Percentiles rank a stretch among this genome's conserved stretches.
Conservation (phyloP, 2,797 vertebrate genomes). For the Artibeus jamaicensis region DNA sequence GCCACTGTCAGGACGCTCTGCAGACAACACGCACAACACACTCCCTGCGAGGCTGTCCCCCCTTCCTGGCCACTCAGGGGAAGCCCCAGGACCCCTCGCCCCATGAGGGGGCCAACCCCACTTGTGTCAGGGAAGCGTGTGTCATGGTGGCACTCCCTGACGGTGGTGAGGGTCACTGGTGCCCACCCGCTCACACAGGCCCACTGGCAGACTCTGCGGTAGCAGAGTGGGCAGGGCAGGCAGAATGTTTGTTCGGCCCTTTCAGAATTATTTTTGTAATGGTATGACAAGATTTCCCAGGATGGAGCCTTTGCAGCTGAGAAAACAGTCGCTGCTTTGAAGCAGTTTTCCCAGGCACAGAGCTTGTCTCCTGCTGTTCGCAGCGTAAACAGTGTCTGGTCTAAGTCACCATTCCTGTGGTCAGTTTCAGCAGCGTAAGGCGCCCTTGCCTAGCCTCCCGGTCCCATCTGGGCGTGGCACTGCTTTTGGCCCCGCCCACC, state of each 20-base stretch:
- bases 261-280: slow-evolving; percentile 83
- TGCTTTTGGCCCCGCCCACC: fast-evolving
- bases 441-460: slow-evolving; percentile 53
- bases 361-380: slow-evolving; percentile 83
- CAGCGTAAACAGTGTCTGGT: slow-evolving; percentile 79
- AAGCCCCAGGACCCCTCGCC: neutral
- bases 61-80: neutral
- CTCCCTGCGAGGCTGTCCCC: slow-evolving; percentile 32
- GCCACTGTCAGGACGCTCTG: neutral
- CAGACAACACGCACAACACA: fast-evolving
- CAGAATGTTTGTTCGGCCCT: slow-evolving; percentile 79
- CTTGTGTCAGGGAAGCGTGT: neutral
- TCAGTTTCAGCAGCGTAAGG: slow-evolving; percentile 59
- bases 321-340: slow-evolving; percentile 88
- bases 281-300: slow-evolving; percentile 85
- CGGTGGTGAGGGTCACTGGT: neutral
- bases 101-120: neutral
- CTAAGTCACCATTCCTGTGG: slow-evolving; percentile 51
- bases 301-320: slow-evolving; percentile 85
- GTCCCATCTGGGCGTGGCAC: neutral
- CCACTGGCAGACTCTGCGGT: slow-evolving; percentile 50
- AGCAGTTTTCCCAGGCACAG: slow-evolving; percentile 86
- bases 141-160: neutral
- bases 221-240: slow-evolving; percentile 74
- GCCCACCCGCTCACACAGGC: slow-evolving; percentile 16